Conservation (phyloP, 2,888 invertebrate genomes). For the Drosophila siamana region DNA sequence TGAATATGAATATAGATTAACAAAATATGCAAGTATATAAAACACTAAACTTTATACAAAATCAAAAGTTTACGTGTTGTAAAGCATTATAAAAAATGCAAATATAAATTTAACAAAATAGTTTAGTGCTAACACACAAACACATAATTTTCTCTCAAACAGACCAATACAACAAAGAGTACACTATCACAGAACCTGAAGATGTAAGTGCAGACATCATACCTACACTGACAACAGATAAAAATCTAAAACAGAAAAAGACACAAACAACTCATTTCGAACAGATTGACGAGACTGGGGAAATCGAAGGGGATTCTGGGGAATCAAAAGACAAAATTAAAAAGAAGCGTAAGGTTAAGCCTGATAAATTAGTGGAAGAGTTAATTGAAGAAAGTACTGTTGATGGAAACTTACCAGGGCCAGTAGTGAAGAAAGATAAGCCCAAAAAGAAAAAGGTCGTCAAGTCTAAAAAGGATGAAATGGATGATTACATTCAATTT, state of each 20-base stretch:
- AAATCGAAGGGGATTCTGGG: constrained; percentile 65
- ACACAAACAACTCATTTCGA: constrained; percentile 71
- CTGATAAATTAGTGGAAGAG: constrained; percentile 70
- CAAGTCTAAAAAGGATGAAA: constrained; percentile 82
- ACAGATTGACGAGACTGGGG: constrained; percentile 79
- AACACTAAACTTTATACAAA: constrained; percentile 52
- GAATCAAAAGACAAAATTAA: constrained; percentile 64
- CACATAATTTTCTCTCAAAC: constrained; percentile 78
- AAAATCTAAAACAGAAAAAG: constrained; percentile 78
- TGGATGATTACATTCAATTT: constrained; percentile 84
- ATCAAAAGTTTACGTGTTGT: constrained; percentile 61
- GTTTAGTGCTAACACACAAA: constrained; percentile 77
- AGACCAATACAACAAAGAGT: constrained; percentile 84
- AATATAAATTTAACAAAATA: constrained; percentile 71
- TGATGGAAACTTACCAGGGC: constrained; percentile 41
- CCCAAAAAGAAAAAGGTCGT: constrained; percentile 77
- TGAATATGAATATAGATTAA: constrained; percentile 45
- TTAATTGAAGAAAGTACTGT: constrained; percentile 77
- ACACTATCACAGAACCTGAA: constrained; percentile 85
- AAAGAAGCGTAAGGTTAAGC: constrained; percentile 79
- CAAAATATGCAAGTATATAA: constrained; percentile 55
- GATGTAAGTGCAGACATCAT: constrained; percentile 83
- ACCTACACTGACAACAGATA: constrained; percentile 82
- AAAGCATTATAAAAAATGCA: constrained; percentile 77
- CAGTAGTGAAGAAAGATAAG: constrained; percentile 64